phyloP scores from a whole-genome alignment of 2,888 invertebrate species.

The Mesochorus sp. region DNA sequence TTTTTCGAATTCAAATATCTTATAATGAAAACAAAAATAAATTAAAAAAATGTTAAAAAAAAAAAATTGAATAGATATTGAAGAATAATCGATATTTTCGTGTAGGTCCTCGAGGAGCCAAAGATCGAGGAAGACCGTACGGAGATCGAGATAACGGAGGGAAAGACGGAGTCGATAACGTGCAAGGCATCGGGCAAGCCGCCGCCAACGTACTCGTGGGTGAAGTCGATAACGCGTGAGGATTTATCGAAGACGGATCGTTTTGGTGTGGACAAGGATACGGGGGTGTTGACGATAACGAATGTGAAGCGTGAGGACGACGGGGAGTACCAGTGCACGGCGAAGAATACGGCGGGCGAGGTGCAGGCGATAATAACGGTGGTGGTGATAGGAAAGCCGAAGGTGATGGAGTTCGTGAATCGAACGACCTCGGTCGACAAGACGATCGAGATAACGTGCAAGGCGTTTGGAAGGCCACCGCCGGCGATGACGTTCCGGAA shows the following conservation, averaged over 20 bases:
- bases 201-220: conserved; percentile 92
- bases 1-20: conserved; percentile 5
- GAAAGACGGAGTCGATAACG: conserved; percentile 88
- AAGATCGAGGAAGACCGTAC: conserved; percentile 86
- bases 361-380: conserved; percentile 88
- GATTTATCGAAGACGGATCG: conserved; percentile 88
- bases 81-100: conserved; percentile 24
- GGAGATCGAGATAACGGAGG: conserved; percentile 89
- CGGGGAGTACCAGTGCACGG: conserved; percentile 91
- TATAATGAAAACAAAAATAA: neutral
- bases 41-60: neutral
- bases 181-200: conserved; percentile 94
- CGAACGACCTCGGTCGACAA: conserved; percentile 86
- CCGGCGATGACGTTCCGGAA: conserved; percentile 92
- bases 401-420: conserved; percentile 90
- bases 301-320: conserved; percentile 90
- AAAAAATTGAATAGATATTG: neutral
- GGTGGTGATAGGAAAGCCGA: conserved; percentile 89
- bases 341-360: conserved; percentile 90
- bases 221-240: conserved; percentile 88
- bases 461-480: conserved; percentile 91
- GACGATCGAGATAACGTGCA: conserved; percentile 88
- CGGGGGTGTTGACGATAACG: conserved; percentile 89
- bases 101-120: conserved; percentile 89
- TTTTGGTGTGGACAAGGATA: conserved; percentile 87